A percentile compares a stretch with the other conserved stretches of the same genome.
Conservation (phyloP, 2,797 vertebrate species). For the Gallinago nigripennis region DNA sequence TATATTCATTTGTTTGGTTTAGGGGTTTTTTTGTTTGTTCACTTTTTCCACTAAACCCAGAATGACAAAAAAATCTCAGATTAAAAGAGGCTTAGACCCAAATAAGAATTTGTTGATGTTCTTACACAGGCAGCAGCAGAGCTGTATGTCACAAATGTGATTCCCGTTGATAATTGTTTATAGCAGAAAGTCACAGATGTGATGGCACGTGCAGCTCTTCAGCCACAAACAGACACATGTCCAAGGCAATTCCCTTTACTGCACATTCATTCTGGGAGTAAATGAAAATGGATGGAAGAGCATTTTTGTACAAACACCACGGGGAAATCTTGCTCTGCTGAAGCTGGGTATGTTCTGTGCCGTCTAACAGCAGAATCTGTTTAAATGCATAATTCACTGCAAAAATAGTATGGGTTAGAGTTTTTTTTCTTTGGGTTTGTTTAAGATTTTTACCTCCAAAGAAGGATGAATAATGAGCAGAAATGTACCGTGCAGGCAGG, state of each 20-base stretch:
- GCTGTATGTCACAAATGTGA: neutral
- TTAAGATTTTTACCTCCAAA: neutral
- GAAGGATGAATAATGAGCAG: neutral
- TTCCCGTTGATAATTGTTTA: neutral
- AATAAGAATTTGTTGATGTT: neutral
- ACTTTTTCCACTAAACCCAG: neutral
- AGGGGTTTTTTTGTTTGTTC: neutral
- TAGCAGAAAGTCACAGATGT: neutral
- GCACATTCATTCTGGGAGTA: neutral
- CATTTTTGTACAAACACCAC: neutral
- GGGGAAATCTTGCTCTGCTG: neutral
- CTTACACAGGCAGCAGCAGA: neutral
- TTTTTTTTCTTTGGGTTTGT: neutral
- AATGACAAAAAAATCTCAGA: neutral
- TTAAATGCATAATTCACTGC: neutral
- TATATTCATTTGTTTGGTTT: neutral
- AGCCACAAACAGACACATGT: neutral
- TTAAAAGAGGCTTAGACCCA: neutral
- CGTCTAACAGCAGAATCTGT: neutral
- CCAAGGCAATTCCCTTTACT: neutral
- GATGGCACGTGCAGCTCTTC: neutral
- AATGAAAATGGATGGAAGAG: neutral
- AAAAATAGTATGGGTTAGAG: neutral
- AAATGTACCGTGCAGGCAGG: accelerated
- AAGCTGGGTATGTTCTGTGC: neutral